Conservation (phyloP, 1,140 invertebrate genomes). For the Macrocentrus cingulum region DNA sequence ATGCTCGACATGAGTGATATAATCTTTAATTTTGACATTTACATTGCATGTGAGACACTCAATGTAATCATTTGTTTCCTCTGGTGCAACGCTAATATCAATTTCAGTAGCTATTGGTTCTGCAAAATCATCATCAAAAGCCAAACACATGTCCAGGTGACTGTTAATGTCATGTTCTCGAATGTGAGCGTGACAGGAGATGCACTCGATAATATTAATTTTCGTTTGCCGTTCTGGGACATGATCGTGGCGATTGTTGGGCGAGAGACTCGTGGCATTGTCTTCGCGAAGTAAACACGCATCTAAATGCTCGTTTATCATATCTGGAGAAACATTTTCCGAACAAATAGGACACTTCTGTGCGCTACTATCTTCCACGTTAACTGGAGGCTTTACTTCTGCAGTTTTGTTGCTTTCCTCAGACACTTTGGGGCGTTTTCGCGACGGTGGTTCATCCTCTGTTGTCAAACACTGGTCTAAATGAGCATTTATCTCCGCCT, state of each 20-base stretch:
- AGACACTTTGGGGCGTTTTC: constrained; percentile 6
- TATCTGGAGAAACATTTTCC: constrained; percentile 35
- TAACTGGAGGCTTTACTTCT: neutral
- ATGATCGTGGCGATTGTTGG: constrained; percentile 25
- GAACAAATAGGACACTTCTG: constrained; percentile 53
- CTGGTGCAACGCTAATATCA: no score
- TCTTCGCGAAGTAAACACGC: constrained; percentile 43
- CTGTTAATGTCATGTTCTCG: neutral
- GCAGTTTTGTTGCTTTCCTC: constrained; percentile 12
- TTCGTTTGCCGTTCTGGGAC: constrained; percentile 19
- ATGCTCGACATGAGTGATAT: constrained; percentile 30
- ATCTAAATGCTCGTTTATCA: constrained; percentile 54
- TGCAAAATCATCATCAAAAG: constrained; percentile 24
- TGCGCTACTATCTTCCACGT: constrained; percentile 35
- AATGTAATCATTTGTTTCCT: neutral
- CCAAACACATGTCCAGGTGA: constrained; percentile 28
- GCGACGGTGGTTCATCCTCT: neutral
- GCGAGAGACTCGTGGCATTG: constrained; percentile 24
- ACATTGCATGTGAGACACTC: constrained; percentile 7
- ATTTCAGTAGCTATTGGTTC: no score
- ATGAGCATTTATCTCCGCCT: constrained; percentile 55
- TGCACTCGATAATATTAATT: neutral
- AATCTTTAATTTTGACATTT: constrained; percentile 26
- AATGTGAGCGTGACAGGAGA: neutral
- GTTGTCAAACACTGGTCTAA: constrained; percentile 58